Conservation (phyloP, 1,140 invertebrate species). For the Drosophila pseudoananassae region DNA sequence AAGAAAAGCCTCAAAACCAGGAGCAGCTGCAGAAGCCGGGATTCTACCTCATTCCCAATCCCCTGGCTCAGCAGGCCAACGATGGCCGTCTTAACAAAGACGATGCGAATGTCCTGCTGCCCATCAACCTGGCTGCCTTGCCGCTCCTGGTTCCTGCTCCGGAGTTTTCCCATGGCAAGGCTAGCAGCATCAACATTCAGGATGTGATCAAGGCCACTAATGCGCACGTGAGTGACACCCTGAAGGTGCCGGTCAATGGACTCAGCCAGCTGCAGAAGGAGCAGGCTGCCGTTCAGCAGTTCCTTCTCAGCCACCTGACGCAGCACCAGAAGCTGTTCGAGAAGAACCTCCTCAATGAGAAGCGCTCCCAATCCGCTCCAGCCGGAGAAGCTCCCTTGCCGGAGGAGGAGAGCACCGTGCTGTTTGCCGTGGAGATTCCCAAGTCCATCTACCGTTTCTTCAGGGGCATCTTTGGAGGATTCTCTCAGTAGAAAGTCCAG, state of each 20-base stretch:
- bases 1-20: background rate
- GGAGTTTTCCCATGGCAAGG: background rate
- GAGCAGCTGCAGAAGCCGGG: conserved; percentile 19
- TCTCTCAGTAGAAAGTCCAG: conserved; percentile 36
- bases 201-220: conserved; percentile 37
- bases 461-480: conserved; percentile 62
- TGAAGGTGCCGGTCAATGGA: conserved; percentile 19
- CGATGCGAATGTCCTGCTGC: conserved; percentile 23
- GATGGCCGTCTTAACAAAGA: conserved; percentile 12
- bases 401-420: conserved; percentile 54
- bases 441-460: conserved; percentile 72
- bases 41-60: conserved; percentile 48
- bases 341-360: conserved; percentile 20
- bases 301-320: conserved; percentile 20
- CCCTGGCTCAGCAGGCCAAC: conserved; percentile 8
- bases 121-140: conserved; percentile 36
- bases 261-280: conserved; percentile 21
- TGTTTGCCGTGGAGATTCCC: conserved; percentile 69
- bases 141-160: conserved; percentile 35
- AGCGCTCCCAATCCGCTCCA: conserved; percentile 33
- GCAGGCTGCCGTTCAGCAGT: conserved; percentile 26
- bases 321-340: conserved; percentile 23
- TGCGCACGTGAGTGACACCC: conserved; percentile 23
- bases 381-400: background rate
- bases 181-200: conserved; percentile 12